These are phyloP conservation scores for Plotosus lineatus DNA, from an alignment of 2,113 vertebrate species.

Conservation along the genomic window DNA sequence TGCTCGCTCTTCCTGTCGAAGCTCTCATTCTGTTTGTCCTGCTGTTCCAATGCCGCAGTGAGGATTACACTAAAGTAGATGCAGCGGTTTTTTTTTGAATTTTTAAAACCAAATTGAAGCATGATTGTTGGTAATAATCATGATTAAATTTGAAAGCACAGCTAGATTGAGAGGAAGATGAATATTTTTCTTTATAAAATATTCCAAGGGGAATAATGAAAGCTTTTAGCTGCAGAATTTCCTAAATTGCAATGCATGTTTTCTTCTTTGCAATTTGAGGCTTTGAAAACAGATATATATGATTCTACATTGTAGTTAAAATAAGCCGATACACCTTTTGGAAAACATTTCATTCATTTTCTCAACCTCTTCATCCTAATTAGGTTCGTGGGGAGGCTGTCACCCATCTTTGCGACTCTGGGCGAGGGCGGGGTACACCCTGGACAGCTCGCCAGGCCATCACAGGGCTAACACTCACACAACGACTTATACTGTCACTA, in stretches of 20 bases:
- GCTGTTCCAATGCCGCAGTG: background rate
- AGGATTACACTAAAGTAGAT: background rate
- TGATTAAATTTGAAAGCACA: constrained; percentile 16
- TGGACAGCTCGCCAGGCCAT: too few species aligned
- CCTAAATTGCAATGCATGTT: background rate
- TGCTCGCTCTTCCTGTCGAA: background rate
- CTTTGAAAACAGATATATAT: background rate
- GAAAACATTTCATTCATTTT: too few species aligned
- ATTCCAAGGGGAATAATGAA: constrained; percentile 1
- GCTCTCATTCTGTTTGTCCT: background rate
- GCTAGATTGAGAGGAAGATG: background rate
- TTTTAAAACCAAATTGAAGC: background rate
- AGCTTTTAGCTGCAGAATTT: background rate
- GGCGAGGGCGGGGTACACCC: too few species aligned
- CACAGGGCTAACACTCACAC: too few species aligned
- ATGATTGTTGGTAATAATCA: constrained; percentile 11
- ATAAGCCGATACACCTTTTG: background rate
- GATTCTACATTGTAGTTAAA: background rate
- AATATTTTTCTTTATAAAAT: background rate
- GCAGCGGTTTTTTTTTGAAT: background rate
- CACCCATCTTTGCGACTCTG: too few species aligned
- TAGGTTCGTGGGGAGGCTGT: too few species aligned
- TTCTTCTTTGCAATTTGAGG: background rate
- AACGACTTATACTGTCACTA: too few species aligned
- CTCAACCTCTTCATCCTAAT: too few species aligned